Conservation (phyloP, 2,888 invertebrate species). For the Margaritifera margaritifera region DNA sequence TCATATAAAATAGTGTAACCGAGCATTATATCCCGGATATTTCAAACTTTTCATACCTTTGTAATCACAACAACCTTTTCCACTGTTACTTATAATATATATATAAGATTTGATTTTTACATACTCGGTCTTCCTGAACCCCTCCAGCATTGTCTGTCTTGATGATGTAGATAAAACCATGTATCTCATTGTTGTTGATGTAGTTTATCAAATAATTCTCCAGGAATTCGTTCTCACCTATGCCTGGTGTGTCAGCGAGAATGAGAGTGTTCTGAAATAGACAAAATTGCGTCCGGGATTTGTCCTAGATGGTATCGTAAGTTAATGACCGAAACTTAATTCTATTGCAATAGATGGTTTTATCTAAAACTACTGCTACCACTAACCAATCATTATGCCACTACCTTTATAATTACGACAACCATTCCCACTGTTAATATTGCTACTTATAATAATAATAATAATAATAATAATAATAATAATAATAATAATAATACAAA, state of each 20-base stretch:
- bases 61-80: too few relatives aligned
- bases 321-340: too few relatives aligned
- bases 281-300: too few relatives aligned
- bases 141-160: conserved; percentile 65
- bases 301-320: too few relatives aligned
- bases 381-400: not conserved
- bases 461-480: not conserved
- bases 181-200: conserved; percentile 51
- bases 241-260: conserved; percentile 67
- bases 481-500: too few relatives aligned
- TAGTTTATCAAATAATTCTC: conserved; percentile 56
- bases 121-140: conserved; percentile 65
- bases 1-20: too few relatives aligned
- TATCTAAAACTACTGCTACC: too few relatives aligned
- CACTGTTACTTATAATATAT: too few relatives aligned
- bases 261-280: conserved; percentile 60
- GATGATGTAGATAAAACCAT: conserved; percentile 65
- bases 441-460: not conserved
- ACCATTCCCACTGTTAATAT: not conserved
- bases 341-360: too few relatives aligned
- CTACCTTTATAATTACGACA: not conserved
- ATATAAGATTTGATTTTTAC: too few relatives aligned
- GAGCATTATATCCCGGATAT: too few relatives aligned
- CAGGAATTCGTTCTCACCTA: conserved; percentile 65
- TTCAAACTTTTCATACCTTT: too few relatives aligned